Percentiles rank a stretch among this genome's conserved stretches.
These are phyloP conservation scores for Trematocara macrostoma DNA, from an alignment of 2,113 vertebrate genomes.

Conservation along the genomic window DNA sequence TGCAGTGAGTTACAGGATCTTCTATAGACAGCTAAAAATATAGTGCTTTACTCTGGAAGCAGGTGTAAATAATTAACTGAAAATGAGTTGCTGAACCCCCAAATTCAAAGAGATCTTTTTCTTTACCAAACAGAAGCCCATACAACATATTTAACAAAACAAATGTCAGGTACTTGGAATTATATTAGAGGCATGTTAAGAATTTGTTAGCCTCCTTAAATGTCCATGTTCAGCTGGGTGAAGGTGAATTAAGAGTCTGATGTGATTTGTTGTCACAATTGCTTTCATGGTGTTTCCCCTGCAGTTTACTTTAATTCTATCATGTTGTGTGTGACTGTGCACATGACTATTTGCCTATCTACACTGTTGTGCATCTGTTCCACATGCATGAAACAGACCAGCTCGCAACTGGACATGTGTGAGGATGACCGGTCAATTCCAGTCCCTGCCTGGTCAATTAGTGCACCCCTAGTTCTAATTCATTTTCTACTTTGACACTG, in stretches of 20 bases:
- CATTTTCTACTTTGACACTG: neutral
- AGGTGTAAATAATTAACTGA: neutral
- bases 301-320: neutral
- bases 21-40: neutral
- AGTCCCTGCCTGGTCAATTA: neutral
- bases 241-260: neutral
- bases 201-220: neutral
- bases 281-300: neutral
- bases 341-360: neutral
- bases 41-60: neutral
- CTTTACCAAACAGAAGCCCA: neutral
- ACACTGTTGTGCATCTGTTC: neutral
- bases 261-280: neutral
- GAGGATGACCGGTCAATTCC: neutral
- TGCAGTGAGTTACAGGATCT: neutral
- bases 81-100: neutral
- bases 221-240: neutral
- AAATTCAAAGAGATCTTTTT: neutral
- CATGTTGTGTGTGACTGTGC: neutral
- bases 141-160: neutral
- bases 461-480: neutral
- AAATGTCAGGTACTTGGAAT: neutral
- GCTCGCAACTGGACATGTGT: neutral
- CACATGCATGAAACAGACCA: neutral
- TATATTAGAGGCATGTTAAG: neutral